These are phyloP conservation scores for Oasisia sp. DNA, from an alignment of 2,888 invertebrate genomes.

Conservation along the genomic window DNA sequence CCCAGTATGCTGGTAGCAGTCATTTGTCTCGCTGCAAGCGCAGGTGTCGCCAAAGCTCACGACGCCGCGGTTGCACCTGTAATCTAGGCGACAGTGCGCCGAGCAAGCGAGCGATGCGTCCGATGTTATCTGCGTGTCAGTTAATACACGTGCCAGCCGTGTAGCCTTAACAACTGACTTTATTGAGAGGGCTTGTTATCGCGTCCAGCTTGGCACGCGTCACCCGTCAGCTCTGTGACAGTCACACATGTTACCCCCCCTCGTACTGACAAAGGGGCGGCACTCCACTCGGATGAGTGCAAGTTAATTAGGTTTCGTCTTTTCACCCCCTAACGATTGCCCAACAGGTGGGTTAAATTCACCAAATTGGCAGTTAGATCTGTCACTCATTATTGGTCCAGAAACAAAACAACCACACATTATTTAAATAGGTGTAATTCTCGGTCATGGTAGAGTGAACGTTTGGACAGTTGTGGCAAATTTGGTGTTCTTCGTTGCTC, in stretches of 20 bases:
- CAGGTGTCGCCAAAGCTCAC: constrained; percentile 6
- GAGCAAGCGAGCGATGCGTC: background rate
- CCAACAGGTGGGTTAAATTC: background rate
- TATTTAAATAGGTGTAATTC: background rate
- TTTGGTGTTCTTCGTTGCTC: background rate
- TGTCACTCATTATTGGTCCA: background rate
- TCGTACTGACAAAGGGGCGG: background rate
- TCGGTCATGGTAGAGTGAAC: background rate
- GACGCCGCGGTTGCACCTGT: background rate
- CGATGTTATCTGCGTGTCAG: constrained; percentile 12
- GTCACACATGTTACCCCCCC: constrained; percentile 2
- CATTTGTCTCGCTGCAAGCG: background rate
- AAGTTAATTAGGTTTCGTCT: constrained; percentile 6
- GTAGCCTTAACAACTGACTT: constrained; percentile 17
- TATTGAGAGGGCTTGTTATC: constrained; percentile 11
- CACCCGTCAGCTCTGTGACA: constrained; percentile 3
- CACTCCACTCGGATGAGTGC: background rate
- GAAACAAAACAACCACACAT: background rate
- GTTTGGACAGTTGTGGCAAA: background rate
- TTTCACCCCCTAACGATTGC: background rate
- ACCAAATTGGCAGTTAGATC: background rate
- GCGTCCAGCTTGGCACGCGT: background rate
- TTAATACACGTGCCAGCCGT: background rate
- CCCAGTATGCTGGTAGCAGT: background rate
- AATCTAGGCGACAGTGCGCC: background rate